Percentiles rank a stretch among this genome's conserved stretches.
These are phyloP conservation scores for Scaptomyza graminum DNA, from an alignment of 1,140 invertebrate genomes.

Conservation along the genomic window DNA sequence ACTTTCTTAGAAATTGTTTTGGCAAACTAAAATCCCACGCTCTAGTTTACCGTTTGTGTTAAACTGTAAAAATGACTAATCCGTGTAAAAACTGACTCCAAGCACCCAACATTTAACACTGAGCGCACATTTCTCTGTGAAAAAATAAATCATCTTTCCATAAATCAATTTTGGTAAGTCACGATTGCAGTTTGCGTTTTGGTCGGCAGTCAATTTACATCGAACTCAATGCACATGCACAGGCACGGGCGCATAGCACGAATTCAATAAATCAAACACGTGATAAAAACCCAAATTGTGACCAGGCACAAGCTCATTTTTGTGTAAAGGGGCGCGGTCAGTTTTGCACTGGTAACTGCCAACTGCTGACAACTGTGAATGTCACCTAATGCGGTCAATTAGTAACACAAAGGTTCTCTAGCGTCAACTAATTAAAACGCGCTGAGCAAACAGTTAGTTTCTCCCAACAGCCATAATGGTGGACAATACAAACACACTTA, in stretches of 20 bases:
- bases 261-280: conserved; percentile 66
- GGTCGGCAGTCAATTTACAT: conserved; percentile 15
- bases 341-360: neutral
- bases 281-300: conserved; percentile 33
- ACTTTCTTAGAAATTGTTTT: neutral
- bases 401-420: conserved; percentile 58
- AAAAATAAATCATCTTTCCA: conserved; percentile 27
- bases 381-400: conserved; percentile 66
- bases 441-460: conserved; percentile 64
- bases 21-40: conserved; percentile 4
- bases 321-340: conserved; percentile 7
- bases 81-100: neutral
- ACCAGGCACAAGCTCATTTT: conserved; percentile 18
- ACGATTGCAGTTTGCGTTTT: conserved; percentile 43
- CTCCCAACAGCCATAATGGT: conserved; percentile 3
- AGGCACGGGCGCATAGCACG: conserved; percentile 37
- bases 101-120: conserved; percentile 19
- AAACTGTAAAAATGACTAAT: conserved; percentile 20
- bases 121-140: neutral
- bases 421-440: conserved; percentile 72
- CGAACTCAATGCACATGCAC: conserved; percentile 22
- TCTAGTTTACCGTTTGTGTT: conserved; percentile 30
- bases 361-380: conserved; percentile 9
- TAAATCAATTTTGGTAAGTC: conserved; percentile 25
- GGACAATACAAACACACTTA: neutral